Percentiles rank a stretch among this genome's conserved stretches.
These are phyloP conservation scores for Oedothorax gibbosus DNA, from an alignment of 1,140 invertebrate species.

Conservation along the genomic window DNA sequence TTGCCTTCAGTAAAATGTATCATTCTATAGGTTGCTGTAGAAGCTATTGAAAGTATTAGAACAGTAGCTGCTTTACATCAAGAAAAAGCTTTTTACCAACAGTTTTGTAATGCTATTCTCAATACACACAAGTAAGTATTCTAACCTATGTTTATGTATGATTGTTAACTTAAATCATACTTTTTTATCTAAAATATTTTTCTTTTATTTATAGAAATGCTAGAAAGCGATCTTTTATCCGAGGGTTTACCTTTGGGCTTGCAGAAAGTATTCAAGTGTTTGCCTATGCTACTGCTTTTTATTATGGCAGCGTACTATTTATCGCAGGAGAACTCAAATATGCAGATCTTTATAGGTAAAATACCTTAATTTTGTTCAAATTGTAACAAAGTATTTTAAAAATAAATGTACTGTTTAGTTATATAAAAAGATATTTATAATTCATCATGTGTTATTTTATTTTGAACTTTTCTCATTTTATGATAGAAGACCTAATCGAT, in stretches of 20 bases:
- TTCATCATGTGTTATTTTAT: no score
- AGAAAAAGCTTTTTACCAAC: slow-evolving; percentile 69
- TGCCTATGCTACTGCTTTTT: slow-evolving; percentile 83
- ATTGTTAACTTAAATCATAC: background rate
- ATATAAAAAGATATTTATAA: no score
- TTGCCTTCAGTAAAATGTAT: background rate
- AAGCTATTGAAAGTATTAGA: slow-evolving; percentile 72
- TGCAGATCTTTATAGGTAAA: slow-evolving; percentile 84
- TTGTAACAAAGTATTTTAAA: no score
- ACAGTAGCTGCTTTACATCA: slow-evolving; percentile 72
- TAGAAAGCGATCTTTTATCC: slow-evolving; percentile 74
- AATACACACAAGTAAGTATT: slow-evolving; percentile 23
- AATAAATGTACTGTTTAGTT: no score
- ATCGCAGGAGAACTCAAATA: slow-evolving; percentile 76
- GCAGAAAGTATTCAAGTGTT: slow-evolving; percentile 84
- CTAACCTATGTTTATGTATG: background rate
- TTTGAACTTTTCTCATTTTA: no score
- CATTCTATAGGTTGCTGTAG: slow-evolving; percentile 69
- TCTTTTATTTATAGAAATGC: slow-evolving; percentile 64
- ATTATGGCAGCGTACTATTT: slow-evolving; percentile 84
- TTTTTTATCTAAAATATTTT: background rate
- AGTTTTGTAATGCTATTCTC: slow-evolving; percentile 65
- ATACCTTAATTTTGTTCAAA: no score
- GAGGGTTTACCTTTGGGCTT: slow-evolving; percentile 79
- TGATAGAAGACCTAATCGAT: no score